Conservation (phyloP, 1,140 invertebrate species). For the Drosophila lini region DNA sequence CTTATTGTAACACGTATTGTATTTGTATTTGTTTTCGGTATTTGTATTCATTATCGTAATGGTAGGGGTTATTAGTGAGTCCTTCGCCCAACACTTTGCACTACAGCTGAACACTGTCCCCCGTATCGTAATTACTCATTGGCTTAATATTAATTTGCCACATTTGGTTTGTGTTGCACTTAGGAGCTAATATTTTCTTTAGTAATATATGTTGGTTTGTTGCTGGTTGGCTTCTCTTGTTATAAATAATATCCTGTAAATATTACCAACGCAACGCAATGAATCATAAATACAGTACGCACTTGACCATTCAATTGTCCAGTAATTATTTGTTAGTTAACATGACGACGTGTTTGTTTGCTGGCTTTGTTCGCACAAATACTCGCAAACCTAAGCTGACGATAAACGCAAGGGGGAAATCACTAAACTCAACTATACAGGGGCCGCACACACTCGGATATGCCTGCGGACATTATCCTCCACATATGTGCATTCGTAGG, state of each 20-base stretch:
- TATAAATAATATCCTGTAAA: slow-evolving; percentile 76
- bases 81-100: slow-evolving; percentile 42
- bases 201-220: slow-evolving; percentile 40
- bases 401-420: slow-evolving; percentile 44
- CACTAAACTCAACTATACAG: slow-evolving; percentile 70
- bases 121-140: slow-evolving; percentile 42
- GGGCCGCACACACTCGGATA: slow-evolving; percentile 46
- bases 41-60: slow-evolving; percentile 44
- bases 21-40: slow-evolving; percentile 27
- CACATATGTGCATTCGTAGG: slow-evolving; percentile 40
- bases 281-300: slow-evolving; percentile 68
- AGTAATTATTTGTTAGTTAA: slow-evolving; percentile 75
- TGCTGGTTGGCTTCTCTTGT: slow-evolving; percentile 30
- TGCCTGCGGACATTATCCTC: slow-evolving; percentile 2
- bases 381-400: slow-evolving; percentile 56
- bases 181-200: slow-evolving; percentile 51
- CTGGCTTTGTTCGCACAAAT: slow-evolving; percentile 68
- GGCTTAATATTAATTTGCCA: slow-evolving; percentile 77
- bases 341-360: slow-evolving; percentile 79
- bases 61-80: slow-evolving; percentile 31
- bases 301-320: slow-evolving; percentile 62
- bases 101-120: slow-evolving; percentile 65
- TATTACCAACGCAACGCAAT: slow-evolving; percentile 74
- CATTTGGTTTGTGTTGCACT: slow-evolving; percentile 62
- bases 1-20: slow-evolving; percentile 74